phyloP scores from a whole-genome alignment of 1,140 invertebrate genomes.

The Paralvinella palmiformis region DNA sequence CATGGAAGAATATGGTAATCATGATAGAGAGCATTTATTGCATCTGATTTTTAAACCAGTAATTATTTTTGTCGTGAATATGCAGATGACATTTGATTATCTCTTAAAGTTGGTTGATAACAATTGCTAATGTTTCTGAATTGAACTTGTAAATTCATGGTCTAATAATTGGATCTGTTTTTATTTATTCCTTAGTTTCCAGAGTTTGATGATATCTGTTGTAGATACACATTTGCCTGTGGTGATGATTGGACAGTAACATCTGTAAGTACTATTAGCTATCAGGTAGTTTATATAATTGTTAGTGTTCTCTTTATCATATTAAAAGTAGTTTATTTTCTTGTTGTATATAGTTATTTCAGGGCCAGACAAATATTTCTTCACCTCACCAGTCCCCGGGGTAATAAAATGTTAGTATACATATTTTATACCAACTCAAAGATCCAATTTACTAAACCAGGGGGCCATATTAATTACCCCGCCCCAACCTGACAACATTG shows the following conservation, averaged over 20 bases:
- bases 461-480: no score
- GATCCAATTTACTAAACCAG: no score
- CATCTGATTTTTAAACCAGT: neutral
- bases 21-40: neutral
- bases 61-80: neutral
- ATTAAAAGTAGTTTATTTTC: no score
- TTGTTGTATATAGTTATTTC: no score
- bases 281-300: no score
- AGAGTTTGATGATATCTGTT: conserved; percentile 65
- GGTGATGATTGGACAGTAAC: conserved; percentile 68
- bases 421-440: no score
- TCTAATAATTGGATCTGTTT: neutral
- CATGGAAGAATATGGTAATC: no score
- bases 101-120: neutral
- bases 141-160: neutral
- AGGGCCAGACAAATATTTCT: no score
- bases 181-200: conserved; percentile 54
- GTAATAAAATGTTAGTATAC: no score
- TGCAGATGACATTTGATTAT: neutral
- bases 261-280: conserved; percentile 56
- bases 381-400: no score
- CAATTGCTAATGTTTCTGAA: neutral
- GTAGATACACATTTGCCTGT: conserved; percentile 65
- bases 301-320: no score
- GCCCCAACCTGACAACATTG: no score